Percentiles rank a stretch among this genome's conserved stretches.
Evolutionary conservation across 2,797 vertebrate genomes (phyloP).

Genomic region (Tokudaia muenninki): DNA sequence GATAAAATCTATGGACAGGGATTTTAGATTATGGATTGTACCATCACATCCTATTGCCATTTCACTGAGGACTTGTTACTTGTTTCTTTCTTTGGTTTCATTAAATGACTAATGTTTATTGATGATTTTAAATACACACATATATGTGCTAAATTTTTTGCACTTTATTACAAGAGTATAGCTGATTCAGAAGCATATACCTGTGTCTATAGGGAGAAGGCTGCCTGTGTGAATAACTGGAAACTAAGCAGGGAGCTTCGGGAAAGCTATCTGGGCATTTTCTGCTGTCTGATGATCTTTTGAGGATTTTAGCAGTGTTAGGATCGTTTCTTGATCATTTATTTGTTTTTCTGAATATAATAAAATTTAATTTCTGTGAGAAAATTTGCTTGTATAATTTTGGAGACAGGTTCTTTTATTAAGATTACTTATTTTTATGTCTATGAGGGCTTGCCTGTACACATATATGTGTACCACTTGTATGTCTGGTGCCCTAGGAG

Average conservation of each 20-base stretch:
- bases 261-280: background rate
- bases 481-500: background rate
- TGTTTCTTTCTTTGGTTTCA: background rate
- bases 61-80: background rate
- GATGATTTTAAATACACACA: background rate
- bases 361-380: conserved; percentile 40
- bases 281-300: background rate
- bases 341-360: background rate
- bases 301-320: background rate
- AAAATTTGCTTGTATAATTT: background rate
- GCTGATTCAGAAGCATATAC: background rate
- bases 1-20: background rate
- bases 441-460: background rate
- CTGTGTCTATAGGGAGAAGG: background rate
- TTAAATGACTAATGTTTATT: conserved; percentile 8
- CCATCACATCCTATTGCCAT: background rate
- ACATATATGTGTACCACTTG: background rate
- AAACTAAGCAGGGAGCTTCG: background rate
- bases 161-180: background rate
- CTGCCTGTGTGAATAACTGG: background rate
- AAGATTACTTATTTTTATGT: background rate
- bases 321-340: background rate
- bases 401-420: background rate
- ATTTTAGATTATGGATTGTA: background rate
- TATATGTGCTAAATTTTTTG: background rate